Percentiles rank a stretch among this genome's conserved stretches.
These are phyloP conservation scores for Drosophila villosipedis DNA, from an alignment of 2,888 invertebrate genomes.

Conservation along the genomic window DNA sequence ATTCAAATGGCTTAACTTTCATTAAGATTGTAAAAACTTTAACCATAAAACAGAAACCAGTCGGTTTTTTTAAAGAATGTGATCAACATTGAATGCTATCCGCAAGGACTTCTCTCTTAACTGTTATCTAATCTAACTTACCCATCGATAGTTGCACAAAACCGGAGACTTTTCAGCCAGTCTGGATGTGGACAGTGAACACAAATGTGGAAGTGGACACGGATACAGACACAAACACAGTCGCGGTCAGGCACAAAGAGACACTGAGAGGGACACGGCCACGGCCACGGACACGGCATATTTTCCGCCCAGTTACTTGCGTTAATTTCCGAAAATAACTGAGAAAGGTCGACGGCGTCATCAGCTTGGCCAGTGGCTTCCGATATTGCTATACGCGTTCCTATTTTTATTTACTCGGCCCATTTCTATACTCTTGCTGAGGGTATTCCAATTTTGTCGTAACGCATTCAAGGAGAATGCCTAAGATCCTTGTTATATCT, in stretches of 20 bases:
- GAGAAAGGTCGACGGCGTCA: slow-evolving; percentile 48
- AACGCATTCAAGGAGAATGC: background rate
- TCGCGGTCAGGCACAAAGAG: background rate
- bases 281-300: slow-evolving; percentile 66
- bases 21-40: too few relatives aligned
- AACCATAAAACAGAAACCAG: background rate
- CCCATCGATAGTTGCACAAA: slow-evolving; percentile 39
- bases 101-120: slow-evolving; percentile 20
- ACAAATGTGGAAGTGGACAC: slow-evolving; percentile 6
- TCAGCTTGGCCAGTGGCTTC: slow-evolving; percentile 47
- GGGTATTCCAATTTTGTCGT: background rate
- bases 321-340: slow-evolving; percentile 61
- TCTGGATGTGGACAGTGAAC: slow-evolving; percentile 17
- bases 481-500: background rate
- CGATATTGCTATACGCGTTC: slow-evolving; percentile 57
- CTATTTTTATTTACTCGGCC: slow-evolving; percentile 62
- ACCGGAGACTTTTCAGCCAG: slow-evolving; percentile 32
- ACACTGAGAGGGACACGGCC: slow-evolving; percentile 8
- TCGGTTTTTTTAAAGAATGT: slow-evolving; percentile 3
- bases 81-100: slow-evolving; percentile 6
- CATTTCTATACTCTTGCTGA: slow-evolving; percentile 37
- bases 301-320: slow-evolving; percentile 77
- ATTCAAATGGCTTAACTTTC: background rate
- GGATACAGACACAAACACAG: slow-evolving; percentile 2
- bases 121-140: slow-evolving; percentile 39